Evolutionary conservation across 2,888 invertebrate species (phyloP), one percentile per base, ranked within the genome.

Genomic region (Aphelenchoides bicaudatus): DNA sequence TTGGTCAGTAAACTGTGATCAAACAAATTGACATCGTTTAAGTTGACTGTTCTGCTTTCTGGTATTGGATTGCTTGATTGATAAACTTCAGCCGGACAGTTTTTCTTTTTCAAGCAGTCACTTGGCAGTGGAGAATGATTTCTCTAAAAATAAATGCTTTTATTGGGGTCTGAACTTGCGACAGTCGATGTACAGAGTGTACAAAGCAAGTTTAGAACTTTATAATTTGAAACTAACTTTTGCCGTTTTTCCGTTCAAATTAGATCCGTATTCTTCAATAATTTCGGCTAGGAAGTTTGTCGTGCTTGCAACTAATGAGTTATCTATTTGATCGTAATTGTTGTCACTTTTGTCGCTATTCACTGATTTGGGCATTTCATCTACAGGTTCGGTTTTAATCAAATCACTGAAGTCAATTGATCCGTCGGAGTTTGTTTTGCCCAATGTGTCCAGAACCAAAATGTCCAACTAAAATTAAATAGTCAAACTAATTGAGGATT

Each of bases 391-490:
- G 8, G 23, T 8, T 43, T 43, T 43, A 25, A 43, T 43, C 10
- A 43, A 25, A 43, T 43, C 43, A 25, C 43, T 43, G 23, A 43
- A 43, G 23, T 43, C 43, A 25, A 43, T 21, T 8, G 43, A 43
- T 6, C 43, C 43, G 23, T 43, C 43, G 8, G 16, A 19, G 23
- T 25, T 43, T n/a, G 43, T 43, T n/a, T 43, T 43, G 43, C 43
- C 43, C 43, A 43, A 43, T 8, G 43, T 43, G 43, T 43, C 43
- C 43, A 43, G 25, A n/a, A 43, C 43, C 21, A 43, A 21, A 19
- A 43, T 43, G 23, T 43, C 43, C 43, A 43, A n/a, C 43, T 43
- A 25, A 21, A 43, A n/a, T 21, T 6, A n/a, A 34, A n/a, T n/a
- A n/a, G n/a, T n/a, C n/a, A n/a, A n/a, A n/a, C n/a, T n/a, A n/a